phyloP scores from a whole-genome alignment of 2,113 vertebrate genomes.

The Symphodus melops region DNA sequence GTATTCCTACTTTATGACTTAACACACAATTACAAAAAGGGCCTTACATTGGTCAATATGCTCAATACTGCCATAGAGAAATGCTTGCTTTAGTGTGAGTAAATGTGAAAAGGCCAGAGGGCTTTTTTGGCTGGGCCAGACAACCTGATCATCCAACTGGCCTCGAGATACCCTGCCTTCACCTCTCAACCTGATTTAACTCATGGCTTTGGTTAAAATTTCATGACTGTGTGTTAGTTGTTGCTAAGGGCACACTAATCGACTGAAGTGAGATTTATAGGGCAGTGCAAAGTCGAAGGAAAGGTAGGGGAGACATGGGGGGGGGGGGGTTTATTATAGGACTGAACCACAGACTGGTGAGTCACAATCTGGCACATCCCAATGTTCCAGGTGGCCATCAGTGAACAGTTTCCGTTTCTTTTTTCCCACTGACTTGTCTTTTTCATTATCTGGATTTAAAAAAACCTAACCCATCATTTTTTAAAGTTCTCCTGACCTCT shows the following conservation, averaged over 20 bases:
- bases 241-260: constrained; percentile 77
- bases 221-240: constrained; percentile 74
- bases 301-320: background rate
- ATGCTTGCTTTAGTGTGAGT: constrained; percentile 44
- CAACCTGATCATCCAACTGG: constrained; percentile 57
- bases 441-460: constrained; percentile 60
- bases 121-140: constrained; percentile 47
- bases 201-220: constrained; percentile 78
- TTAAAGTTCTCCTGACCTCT: constrained; percentile 48
- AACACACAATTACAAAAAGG: constrained; percentile 59
- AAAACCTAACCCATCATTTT: constrained; percentile 52
- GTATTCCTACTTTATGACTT: constrained; percentile 31
- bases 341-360: constrained; percentile 62
- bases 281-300: constrained; percentile 49
- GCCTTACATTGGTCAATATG: constrained; percentile 53
- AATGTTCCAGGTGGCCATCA: constrained; percentile 69
- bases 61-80: constrained; percentile 38
- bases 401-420: constrained; percentile 63
- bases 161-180: constrained; percentile 56
- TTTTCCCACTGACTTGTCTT: constrained; percentile 56
- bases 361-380: constrained; percentile 70
- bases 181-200: constrained; percentile 73
- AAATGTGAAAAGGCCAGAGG: constrained; percentile 63
- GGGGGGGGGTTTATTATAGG: constrained; percentile 40
- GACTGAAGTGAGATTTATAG: constrained; percentile 74